Evolutionary conservation across 2,797 vertebrate species (phyloP).

Genomic region (Amazona ochrocephala): DNA sequence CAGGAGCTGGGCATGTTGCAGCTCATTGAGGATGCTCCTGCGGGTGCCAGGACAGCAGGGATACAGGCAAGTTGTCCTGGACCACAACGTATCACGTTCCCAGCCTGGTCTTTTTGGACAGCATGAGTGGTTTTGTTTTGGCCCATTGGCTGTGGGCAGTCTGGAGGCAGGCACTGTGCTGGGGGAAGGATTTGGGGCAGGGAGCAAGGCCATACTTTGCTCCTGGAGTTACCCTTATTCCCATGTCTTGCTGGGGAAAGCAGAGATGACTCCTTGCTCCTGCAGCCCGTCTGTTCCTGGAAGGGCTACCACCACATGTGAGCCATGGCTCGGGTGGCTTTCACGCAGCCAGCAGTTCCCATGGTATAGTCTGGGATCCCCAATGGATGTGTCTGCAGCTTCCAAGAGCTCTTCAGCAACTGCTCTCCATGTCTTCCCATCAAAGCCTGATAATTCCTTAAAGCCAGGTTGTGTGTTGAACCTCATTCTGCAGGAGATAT

Average conservation of each 20-base stretch:
- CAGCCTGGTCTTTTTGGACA: background rate
- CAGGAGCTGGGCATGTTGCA: background rate
- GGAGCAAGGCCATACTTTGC: background rate
- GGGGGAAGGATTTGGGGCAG: background rate
- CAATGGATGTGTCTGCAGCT: background rate
- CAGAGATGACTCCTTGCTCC: background rate
- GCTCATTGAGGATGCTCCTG: fast-evolving
- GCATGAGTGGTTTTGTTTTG: background rate
- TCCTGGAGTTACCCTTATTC: fast-evolving
- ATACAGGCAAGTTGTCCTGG: background rate
- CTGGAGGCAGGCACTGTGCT: background rate
- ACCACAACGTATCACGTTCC: fast-evolving
- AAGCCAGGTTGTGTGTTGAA: background rate
- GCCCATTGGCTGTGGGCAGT: background rate
- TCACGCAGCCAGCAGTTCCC: background rate
- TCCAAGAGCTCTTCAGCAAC: background rate
- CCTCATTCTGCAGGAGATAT: background rate
- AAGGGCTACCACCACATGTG: background rate
- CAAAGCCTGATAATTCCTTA: background rate
- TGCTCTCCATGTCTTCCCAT: fast-evolving
- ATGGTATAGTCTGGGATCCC: background rate
- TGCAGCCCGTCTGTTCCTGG: background rate
- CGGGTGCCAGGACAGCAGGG: background rate
- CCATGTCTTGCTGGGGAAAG: fast-evolving
- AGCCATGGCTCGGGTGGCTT: background rate